Conservation (phyloP, 2,888 invertebrate genomes). For the Leptinotarsa haldemani region DNA sequence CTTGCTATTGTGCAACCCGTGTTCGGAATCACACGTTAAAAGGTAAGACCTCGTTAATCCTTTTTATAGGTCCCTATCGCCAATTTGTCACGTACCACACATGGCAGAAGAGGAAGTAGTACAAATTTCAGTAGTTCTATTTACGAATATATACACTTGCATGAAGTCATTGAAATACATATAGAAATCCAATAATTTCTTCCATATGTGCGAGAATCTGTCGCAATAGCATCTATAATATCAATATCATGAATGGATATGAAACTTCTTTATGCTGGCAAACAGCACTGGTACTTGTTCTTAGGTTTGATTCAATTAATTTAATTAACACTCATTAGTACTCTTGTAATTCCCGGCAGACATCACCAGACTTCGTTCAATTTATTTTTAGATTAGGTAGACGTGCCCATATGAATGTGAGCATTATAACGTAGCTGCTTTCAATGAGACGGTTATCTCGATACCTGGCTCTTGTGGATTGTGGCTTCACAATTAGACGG, state of each 20-base stretch:
- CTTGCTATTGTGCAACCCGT: no score
- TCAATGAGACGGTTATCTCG: constrained; percentile 22
- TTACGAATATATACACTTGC: no score
- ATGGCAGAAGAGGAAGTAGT: no score
- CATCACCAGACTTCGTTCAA: constrained; percentile 18
- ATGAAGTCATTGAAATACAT: no score
- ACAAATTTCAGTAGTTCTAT: no score
- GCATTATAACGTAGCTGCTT: constrained; percentile 29
- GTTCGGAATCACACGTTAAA: no score
- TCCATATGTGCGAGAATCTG: background rate
- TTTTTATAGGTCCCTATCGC: no score
- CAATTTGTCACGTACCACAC: no score
- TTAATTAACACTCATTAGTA: constrained; percentile 32
- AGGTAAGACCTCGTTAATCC: no score
- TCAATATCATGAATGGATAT: background rate
- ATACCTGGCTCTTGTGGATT: background rate
- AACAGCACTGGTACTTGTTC: background rate
- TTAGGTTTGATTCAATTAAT: constrained; percentile 22
- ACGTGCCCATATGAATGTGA: constrained; percentile 28
- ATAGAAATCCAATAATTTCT: no score
- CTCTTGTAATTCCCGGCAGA: constrained; percentile 23
- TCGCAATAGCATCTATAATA: background rate
- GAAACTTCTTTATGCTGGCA: background rate
- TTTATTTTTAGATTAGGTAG: constrained; percentile 34
- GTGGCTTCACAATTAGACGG: no score